Evolutionary conservation across 2,888 invertebrate species (phyloP), one percentile per base, ranked within the genome.

Genomic region (Podotricha telesiphe): DNA sequence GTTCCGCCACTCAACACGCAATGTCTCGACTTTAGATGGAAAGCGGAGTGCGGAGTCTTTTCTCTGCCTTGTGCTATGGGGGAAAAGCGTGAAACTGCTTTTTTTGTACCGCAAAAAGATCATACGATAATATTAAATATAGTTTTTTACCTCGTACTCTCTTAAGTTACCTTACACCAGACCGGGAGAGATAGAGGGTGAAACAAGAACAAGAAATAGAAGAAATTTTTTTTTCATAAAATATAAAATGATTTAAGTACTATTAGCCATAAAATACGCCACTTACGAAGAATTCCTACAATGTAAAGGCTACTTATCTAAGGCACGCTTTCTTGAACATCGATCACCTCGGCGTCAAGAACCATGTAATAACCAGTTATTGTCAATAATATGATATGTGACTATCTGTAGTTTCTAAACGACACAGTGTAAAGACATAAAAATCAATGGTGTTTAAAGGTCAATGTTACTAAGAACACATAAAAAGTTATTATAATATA

Each of bases 321-420:
- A 65, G 69, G 65, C 73, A 75, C 77, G 78, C 76, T 77, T 75
- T 77, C 76, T 70, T 71, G 73, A 73, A 61, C 67, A 53, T 59
- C 65, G 61, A 70, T 68, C 68, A 70, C 48, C 67, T 45, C 48
- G 65, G 55, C 70, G 63, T 74, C 72, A 73, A 77, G 72, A 61
- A 75, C 74, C 76, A 74, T 76, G 77, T 75, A 77, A 78, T 76
- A 51, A 72, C 48, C 65, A 53, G 58, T 73, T 72, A 69, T 48
- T 8, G 62, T 19, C 62, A 34, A 62, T 70, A 66, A 61, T 50
- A 17, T 10, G 0, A 42, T 42, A 20, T 22, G 42, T 22, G 45
- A 34, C 42, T n/a, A 28, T 42, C 22, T 45, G n/a, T 45, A 22
- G 20, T 20, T 22, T 42, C 42, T 59, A 59, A 22, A n/a, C 22